Evolutionary conservation across 2,888 invertebrate genomes (phyloP).

Genomic region (Epistrophella euchroma): DNA sequence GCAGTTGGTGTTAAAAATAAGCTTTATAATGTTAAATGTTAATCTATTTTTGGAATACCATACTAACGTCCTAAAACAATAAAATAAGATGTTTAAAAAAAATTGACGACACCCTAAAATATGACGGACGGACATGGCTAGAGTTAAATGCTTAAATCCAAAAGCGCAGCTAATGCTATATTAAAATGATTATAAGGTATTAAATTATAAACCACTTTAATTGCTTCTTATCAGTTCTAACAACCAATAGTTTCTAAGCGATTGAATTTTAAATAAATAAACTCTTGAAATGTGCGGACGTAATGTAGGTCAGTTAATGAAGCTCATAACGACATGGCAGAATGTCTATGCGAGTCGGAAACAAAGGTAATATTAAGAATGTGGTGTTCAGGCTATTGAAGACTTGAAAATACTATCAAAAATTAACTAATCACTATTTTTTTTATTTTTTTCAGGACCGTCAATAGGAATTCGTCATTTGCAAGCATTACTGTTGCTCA

Average conservation of each 20-base stretch:
- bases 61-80: no score
- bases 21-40: no score
- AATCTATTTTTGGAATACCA: no score
- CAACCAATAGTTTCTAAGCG: neutral
- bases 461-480: slow-evolving; percentile 39
- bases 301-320: neutral
- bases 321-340: neutral
- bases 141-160: no score
- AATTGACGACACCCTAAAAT: no score
- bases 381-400: neutral
- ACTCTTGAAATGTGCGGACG: neutral
- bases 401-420: neutral
- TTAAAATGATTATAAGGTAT: no score
- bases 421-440: neutral
- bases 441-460: slow-evolving; percentile 82
- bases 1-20: no score
- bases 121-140: no score
- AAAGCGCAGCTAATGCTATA: no score
- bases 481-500: slow-evolving; percentile 1
- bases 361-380: neutral
- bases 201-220: neutral
- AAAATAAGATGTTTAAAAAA: no score
- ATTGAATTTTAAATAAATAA: neutral
- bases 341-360: neutral
- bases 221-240: neutral